Percentiles rank a stretch among this genome's conserved stretches.
Evolutionary conservation across 2,888 invertebrate genomes (phyloP).

Genomic region (Callyntrura sp.): DNA sequence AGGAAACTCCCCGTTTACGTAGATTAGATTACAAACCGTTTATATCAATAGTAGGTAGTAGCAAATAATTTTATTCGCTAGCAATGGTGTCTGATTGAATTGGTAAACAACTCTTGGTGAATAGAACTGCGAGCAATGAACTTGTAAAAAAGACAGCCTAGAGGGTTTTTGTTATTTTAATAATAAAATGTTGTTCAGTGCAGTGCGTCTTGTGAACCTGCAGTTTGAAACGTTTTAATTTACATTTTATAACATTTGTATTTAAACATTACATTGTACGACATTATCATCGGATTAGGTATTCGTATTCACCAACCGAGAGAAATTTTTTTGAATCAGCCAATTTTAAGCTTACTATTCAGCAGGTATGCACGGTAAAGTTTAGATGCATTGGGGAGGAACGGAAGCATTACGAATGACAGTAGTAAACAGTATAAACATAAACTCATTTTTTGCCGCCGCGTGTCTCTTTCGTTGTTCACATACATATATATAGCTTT

Average conservation of each 20-base stretch:
- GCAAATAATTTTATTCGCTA: no score
- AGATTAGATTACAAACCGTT: no score
- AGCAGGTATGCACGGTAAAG: neutral
- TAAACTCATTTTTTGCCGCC: conserved; percentile 69
- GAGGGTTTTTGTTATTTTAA: neutral
- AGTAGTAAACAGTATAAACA: neutral
- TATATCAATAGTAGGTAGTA: no score
- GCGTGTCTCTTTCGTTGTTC: neutral
- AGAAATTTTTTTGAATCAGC: neutral
- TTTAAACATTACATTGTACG: neutral
- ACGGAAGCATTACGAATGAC: conserved; percentile 37
- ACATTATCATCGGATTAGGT: neutral
- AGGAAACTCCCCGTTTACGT: no score
- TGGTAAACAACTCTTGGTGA: conserved; percentile 12
- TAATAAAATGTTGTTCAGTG: neutral
- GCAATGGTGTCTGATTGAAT: conserved; percentile 21
- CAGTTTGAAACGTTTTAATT: conserved; percentile 8
- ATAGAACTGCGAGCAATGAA: conserved; percentile 26
- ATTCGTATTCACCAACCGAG: neutral
- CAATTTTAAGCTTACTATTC: neutral
- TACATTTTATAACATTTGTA: neutral
- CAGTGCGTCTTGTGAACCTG: neutral
- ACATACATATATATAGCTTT: neutral
- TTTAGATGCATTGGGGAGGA: neutral
- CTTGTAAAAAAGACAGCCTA: neutral